Base-by-base conservation (phyloP, 2,888 invertebrate species). In the Athrips mouffetella region DNA sequence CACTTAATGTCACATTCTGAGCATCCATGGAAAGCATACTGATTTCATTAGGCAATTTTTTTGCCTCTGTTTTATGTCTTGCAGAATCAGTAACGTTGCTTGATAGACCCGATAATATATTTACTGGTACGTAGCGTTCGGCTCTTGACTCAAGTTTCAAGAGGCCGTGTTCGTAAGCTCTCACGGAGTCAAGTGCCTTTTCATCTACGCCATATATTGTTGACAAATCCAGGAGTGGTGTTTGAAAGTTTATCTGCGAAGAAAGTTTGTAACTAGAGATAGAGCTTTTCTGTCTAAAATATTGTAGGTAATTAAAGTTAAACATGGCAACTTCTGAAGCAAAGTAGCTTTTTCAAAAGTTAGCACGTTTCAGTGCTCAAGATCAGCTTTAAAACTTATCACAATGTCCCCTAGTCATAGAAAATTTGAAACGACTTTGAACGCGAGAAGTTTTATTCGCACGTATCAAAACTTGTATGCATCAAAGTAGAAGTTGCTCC, bases 121-220 rank as follows among this genome's bases (percentile, higher is more conserved):
- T 54, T n/a, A 65, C 50, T 1, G 83, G 81, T 1, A 80, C 62
- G 21, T 70, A 62, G 27, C 72, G 67, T 13, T 69, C 59, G 4
- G 59, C 57, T 49, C 76, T 67, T 13, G 58, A 65, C 49, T 78
- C 73, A 40, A 76, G 67, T 49, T 67, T 70, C n/a, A 83, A 52
- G 11, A 77, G 61, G 2, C 82, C 83, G 16, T 70, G 47, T 54
- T 76, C 62, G 46, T 63, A 69, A 51, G 63, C 63, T 52, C 80
- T 69, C 1, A 80, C 65, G 27, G 53, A 55, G 3, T 65, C 56
- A 20, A 73, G 62, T 16, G 70, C 63, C 29, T 60, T 54, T 23
- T 82, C 70, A 49, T 80, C 67, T 3, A 75, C 70, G 46, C 83
- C 82, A 33, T 83, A 84, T 49, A 84, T 65, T 11, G 74, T 76